phyloP scores from a whole-genome alignment of 2,797 vertebrate species.

The Cirrhinus mrigala region DNA sequence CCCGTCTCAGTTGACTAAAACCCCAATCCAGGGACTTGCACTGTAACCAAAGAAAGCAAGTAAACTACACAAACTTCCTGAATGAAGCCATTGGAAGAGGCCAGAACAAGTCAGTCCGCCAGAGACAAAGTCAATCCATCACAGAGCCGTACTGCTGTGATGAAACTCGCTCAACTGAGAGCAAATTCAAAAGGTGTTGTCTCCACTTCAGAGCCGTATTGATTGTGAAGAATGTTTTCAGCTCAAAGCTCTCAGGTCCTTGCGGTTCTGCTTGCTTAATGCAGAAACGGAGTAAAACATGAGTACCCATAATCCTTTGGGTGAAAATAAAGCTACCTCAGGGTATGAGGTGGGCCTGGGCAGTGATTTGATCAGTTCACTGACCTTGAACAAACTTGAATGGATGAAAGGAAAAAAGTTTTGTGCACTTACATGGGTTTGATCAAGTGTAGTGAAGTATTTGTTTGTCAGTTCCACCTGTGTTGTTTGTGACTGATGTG shows the following conservation, averaged over 20 bases:
- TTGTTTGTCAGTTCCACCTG: not conserved
- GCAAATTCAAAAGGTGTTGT: slow-evolving; percentile 61
- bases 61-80: slow-evolving; percentile 9
- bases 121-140: slow-evolving; percentile 51
- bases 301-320: slow-evolving; percentile 42
- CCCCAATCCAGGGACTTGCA: not conserved
- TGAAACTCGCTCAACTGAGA: slow-evolving; percentile 43
- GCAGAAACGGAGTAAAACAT: slow-evolving; percentile 40
- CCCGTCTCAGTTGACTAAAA: not conserved
- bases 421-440: not conserved
- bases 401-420: slow-evolving; percentile 6
- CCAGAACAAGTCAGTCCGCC: slow-evolving; percentile 49
- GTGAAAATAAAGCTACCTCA: slow-evolving; percentile 57
- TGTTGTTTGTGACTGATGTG: not conserved
- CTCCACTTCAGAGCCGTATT: slow-evolving; percentile 70
- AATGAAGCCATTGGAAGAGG: slow-evolving; percentile 29
- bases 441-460: not conserved
- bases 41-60: not conserved
- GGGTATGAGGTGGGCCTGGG: slow-evolving; percentile 9
- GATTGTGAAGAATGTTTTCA: slow-evolving; percentile 65
- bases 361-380: slow-evolving; percentile 20
- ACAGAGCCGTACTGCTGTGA: slow-evolving; percentile 40
- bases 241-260: slow-evolving; percentile 61
- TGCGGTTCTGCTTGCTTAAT: slow-evolving; percentile 46
- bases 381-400: slow-evolving; percentile 45